Evolutionary conservation across 64 coral and sea anemone genomes (phyloP).

Genomic region (Stylophora pistillata): DNA sequence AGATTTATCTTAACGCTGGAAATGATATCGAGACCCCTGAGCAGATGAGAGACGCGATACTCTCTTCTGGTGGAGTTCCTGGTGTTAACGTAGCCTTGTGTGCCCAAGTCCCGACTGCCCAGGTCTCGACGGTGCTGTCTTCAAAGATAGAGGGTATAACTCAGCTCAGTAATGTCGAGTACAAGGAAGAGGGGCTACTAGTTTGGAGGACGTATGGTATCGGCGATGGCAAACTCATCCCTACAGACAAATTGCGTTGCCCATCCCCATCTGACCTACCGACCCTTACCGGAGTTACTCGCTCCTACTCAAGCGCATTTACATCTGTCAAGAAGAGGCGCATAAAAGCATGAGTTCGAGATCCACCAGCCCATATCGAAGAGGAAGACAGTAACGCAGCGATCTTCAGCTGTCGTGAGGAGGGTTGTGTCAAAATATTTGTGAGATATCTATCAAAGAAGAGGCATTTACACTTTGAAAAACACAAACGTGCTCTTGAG

Average conservation of each 20-base stretch:
- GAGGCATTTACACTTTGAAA: conserved; percentile 64
- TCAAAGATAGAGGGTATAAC: too few species aligned
- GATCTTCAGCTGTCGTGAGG: conserved; percentile 65
- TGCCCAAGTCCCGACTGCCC: too few species aligned
- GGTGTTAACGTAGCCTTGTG: too few species aligned
- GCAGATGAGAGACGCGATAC: neutral
- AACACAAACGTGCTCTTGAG: conserved; percentile 62
- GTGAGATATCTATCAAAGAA: conserved; percentile 63
- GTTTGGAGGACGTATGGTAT: conserved; percentile 35
- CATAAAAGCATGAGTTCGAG: neutral
- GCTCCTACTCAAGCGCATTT: conserved; percentile 17
- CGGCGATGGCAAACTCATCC: conserved; percentile 27
- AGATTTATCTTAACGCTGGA: conserved; percentile 44
- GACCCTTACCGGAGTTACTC: conserved; percentile 17
- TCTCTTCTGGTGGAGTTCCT: too few species aligned
- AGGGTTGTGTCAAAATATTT: conserved; percentile 64
- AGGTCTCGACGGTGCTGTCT: too few species aligned
- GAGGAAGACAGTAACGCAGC: conserved; percentile 34
- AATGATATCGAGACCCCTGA: conserved; percentile 20
- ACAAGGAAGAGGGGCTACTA: conserved; percentile 1
- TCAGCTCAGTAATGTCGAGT: too few species aligned
- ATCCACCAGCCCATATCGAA: conserved; percentile 24
- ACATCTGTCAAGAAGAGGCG: too few species aligned
- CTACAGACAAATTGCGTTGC: conserved; percentile 51
- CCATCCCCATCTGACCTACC: conserved; percentile 35